Evolutionary conservation across 2,888 invertebrate species (phyloP).

Genomic region (Ferrisia virgata): DNA sequence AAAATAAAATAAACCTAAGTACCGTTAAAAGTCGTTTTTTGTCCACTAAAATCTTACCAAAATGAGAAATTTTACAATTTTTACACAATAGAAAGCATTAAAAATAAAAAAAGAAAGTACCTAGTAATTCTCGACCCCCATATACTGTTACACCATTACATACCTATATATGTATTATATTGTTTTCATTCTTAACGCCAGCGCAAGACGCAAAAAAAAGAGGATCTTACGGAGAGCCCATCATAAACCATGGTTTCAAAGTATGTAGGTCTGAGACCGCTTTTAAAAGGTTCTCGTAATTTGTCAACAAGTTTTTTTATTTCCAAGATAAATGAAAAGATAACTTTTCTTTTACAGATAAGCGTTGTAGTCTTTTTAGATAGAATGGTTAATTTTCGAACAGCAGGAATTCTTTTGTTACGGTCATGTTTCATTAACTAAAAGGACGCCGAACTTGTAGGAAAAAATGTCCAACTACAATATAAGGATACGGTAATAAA

Average conservation of each 20-base stretch:
- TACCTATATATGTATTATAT: not conserved
- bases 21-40: not conserved
- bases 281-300: constrained; percentile 7
- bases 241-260: not conserved
- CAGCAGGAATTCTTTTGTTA: constrained; percentile 1
- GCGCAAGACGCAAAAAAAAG: not conserved
- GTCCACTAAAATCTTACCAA: not conserved
- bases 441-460: not conserved
- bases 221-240: not conserved
- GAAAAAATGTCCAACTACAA: not conserved
- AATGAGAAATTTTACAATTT: not conserved
- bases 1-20: too few relatives aligned
- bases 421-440: not conserved
- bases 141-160: not conserved
- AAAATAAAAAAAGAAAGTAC: not conserved
- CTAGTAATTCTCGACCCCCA: not conserved
- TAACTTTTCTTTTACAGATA: not conserved
- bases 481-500: not conserved
- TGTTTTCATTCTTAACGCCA: not conserved
- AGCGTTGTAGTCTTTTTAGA: not conserved
- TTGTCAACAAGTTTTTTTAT: constrained; percentile 19
- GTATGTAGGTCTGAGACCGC: not conserved
- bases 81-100: not conserved
- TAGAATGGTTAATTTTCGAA: not conserved
- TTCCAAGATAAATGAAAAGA: constrained; percentile 7